Conservation (phyloP, 2,888 invertebrate genomes). For the Orthonevra nobilis region DNA sequence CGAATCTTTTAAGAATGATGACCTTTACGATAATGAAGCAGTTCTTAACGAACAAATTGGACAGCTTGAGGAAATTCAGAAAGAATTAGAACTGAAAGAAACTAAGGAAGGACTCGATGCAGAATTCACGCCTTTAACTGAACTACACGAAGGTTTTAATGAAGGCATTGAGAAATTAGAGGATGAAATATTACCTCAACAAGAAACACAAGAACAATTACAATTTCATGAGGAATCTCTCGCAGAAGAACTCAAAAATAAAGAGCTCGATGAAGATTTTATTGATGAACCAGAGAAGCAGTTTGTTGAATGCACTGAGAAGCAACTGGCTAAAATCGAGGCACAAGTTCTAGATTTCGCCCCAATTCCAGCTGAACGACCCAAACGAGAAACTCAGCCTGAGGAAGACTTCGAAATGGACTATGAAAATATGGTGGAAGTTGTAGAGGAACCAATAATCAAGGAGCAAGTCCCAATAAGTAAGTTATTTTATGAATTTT, state of each 20-base stretch:
- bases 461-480: slow-evolving; percentile 61
- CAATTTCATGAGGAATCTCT: too few relatives aligned
- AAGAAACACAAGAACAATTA: too few relatives aligned
- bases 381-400: background rate
- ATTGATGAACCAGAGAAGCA: slow-evolving; percentile 41
- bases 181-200: too few relatives aligned
- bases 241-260: background rate
- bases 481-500: slow-evolving; percentile 21
- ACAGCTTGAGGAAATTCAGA: slow-evolving; percentile 8
- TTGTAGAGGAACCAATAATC: slow-evolving; percentile 44
- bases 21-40: background rate
- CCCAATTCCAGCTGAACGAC: background rate
- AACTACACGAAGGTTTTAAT: too few relatives aligned
- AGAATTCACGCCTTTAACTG: slow-evolving; percentile 18
- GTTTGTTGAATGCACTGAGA: slow-evolving; percentile 31
- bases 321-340: slow-evolving; percentile 35
- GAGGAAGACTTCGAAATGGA: slow-evolving; percentile 8
- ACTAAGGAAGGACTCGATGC: background rate
- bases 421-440: slow-evolving; percentile 50
- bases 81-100: slow-evolving; percentile 6
- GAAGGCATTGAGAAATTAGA: too few relatives aligned
- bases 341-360: slow-evolving; percentile 19
- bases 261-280: slow-evolving; percentile 13
- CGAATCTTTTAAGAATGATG: background rate
- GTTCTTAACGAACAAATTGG: slow-evolving; percentile 8